Conservation (phyloP, 2,797 vertebrate genomes). For the Loriculus beryllinus region DNA sequence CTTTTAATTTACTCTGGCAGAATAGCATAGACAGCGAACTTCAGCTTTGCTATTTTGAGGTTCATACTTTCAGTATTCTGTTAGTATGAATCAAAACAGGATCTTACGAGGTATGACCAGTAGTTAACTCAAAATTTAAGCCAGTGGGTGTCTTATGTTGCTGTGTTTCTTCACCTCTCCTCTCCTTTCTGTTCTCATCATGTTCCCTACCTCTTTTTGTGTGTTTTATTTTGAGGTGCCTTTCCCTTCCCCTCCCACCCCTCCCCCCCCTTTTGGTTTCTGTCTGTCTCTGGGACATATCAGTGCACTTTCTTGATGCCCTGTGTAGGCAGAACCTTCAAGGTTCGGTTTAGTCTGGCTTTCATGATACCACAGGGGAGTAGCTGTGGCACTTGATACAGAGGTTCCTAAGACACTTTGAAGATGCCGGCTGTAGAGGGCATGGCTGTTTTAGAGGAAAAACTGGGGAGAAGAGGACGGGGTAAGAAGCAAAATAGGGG, state of each 20-base stretch:
- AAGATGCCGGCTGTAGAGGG: not conserved
- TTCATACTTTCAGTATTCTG: not conserved
- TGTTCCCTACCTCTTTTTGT: not conserved
- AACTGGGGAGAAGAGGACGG: not conserved
- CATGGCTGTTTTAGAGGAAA: constrained; percentile 14
- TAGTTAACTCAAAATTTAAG: not conserved
- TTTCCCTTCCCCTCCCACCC: not conserved
- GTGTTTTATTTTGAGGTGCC: not conserved
- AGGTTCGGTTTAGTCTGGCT: constrained; percentile 14
- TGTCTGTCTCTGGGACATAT: not conserved
- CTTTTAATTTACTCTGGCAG: not conserved
- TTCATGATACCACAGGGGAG: constrained; percentile 6
- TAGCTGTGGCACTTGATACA: constrained; percentile 1
- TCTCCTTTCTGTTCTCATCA: not conserved
- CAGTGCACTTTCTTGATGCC: not conserved
- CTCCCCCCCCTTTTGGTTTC: not conserved
- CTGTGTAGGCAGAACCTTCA: not conserved
- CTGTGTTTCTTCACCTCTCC: not conserved
- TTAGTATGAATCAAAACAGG: not conserved
- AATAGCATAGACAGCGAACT: not conserved
- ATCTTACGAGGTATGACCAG: not conserved
- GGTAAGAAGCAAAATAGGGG: not conserved
- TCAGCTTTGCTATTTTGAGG: constrained; percentile 21
- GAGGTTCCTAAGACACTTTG: not conserved
- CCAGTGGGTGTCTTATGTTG: not conserved